phyloP scores from a whole-genome alignment of 2,113 vertebrate species.

The Onychostruthus taczanowskii region DNA sequence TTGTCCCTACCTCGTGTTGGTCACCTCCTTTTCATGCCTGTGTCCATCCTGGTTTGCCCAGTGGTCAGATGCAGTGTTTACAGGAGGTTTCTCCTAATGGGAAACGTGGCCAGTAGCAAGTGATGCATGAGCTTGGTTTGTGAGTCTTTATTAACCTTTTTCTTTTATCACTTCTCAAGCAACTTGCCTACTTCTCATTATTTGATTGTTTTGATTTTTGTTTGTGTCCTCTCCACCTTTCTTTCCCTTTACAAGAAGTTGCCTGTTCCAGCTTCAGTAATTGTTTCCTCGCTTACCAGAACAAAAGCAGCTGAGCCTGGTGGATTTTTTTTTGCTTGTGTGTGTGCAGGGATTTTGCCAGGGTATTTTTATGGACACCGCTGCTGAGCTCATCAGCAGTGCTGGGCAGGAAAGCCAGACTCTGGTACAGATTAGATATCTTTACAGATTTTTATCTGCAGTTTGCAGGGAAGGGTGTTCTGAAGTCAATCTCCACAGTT shows the following conservation, averaged over 20 bases:
- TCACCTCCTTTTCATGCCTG: neutral
- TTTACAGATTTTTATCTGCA: neutral
- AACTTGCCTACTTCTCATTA: neutral
- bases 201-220: neutral
- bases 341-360: neutral
- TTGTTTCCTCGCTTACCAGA: conserved; percentile 22
- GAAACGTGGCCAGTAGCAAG: neutral
- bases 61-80: neutral
- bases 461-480: neutral
- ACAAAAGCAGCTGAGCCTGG: neutral
- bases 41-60: neutral
- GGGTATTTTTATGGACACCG: neutral
- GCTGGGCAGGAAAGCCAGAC: neutral
- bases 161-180: neutral
- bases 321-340: neutral
- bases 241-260: neutral
- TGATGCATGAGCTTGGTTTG: neutral
- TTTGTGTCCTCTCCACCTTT: neutral
- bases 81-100: neutral
- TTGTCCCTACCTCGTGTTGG: rapidly evolving
- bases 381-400: neutral
- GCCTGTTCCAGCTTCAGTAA: neutral
- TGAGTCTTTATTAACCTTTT: neutral
- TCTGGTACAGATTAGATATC: neutral
- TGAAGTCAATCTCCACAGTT: neutral